phyloP scores from a whole-genome alignment of 2,797 vertebrate genomes.

The Sebastiscus tertius region DNA sequence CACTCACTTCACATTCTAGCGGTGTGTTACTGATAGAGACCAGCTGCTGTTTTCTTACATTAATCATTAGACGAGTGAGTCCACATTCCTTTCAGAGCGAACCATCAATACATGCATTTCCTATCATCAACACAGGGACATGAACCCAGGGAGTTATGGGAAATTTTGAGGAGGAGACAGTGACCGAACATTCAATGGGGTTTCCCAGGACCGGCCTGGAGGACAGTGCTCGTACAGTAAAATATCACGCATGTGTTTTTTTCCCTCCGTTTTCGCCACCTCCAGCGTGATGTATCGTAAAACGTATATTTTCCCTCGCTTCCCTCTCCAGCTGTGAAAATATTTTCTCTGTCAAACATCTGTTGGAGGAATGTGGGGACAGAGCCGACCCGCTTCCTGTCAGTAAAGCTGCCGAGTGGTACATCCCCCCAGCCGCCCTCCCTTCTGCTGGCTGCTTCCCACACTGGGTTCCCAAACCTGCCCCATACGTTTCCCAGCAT shows the following conservation, averaged over 20 bases:
- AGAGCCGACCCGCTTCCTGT: constrained; percentile 75
- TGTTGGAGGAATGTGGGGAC: constrained; percentile 85
- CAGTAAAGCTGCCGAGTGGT: constrained; percentile 62
- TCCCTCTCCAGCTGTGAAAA: constrained; percentile 88
- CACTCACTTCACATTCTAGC: constrained; percentile 1
- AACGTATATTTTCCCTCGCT: constrained; percentile 69
- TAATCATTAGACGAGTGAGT: constrained; percentile 9
- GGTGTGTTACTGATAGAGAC: constrained; percentile 20
- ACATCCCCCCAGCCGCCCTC: neutral
- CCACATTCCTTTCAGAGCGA: constrained; percentile 7
- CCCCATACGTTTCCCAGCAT: constrained; percentile 4
- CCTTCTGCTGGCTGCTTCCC: constrained; percentile 8
- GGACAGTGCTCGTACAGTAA: constrained; percentile 21
- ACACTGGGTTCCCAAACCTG: constrained; percentile 5
- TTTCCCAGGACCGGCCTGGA: constrained; percentile 8
- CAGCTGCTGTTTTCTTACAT: constrained; percentile 38
- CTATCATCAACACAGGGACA: constrained; percentile 15
- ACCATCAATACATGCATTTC: constrained; percentile 19
- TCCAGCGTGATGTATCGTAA: constrained; percentile 72
- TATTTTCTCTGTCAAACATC: constrained; percentile 88
- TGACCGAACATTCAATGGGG: constrained; percentile 11
- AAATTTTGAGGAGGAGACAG: neutral
- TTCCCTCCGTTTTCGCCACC: constrained; percentile 70
- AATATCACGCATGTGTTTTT: constrained; percentile 11
- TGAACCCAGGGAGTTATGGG: constrained; percentile 11